A percentile compares a stretch with the other conserved stretches of the same genome.
Evolutionary conservation across 2,888 invertebrate genomes (phyloP).

Genomic region (Acanthacorydalis orientalis): DNA sequence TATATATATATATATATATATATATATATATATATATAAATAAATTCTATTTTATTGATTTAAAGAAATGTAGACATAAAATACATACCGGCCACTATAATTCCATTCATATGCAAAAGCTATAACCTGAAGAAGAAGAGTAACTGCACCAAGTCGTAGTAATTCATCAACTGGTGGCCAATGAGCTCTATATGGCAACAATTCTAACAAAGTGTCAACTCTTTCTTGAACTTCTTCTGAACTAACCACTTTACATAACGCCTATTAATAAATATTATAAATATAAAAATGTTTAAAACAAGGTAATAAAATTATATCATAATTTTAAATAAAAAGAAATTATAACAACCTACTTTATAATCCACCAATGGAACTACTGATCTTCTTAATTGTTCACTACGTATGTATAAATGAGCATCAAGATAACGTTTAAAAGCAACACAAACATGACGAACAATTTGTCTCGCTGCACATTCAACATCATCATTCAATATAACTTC

Average conservation of each 20-base stretch:
- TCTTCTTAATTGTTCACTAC: slow-evolving; percentile 53
- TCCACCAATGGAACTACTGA: slow-evolving; percentile 15
- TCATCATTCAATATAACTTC: slow-evolving; percentile 54
- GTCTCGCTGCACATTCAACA: slow-evolving; percentile 75
- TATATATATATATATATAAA: slow-evolving; percentile 1
- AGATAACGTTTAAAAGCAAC: slow-evolving; percentile 79
- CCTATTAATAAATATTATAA: slow-evolving; percentile 1
- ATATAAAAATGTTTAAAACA: background rate
- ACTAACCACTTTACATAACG: slow-evolving; percentile 19
- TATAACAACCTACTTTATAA: background rate
- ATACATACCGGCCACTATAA: slow-evolving; percentile 53
- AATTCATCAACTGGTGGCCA: slow-evolving; percentile 88
- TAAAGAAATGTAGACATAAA: background rate
- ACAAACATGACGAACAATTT: slow-evolving; percentile 81
- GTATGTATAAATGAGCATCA: slow-evolving; percentile 73
- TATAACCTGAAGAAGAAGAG: slow-evolving; percentile 68
- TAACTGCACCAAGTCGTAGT: slow-evolving; percentile 65
- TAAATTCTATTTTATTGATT: background rate
- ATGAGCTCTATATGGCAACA: slow-evolving; percentile 53
- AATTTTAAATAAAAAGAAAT: background rate
- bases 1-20: background rate
- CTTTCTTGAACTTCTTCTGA: slow-evolving; percentile 76
- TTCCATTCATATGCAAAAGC: slow-evolving; percentile 87
- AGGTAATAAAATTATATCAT: slow-evolving; percentile 24
- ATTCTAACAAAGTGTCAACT: slow-evolving; percentile 62